Evolutionary conservation across 2,888 invertebrate genomes (phyloP).

Genomic region (Athalia cordata): DNA sequence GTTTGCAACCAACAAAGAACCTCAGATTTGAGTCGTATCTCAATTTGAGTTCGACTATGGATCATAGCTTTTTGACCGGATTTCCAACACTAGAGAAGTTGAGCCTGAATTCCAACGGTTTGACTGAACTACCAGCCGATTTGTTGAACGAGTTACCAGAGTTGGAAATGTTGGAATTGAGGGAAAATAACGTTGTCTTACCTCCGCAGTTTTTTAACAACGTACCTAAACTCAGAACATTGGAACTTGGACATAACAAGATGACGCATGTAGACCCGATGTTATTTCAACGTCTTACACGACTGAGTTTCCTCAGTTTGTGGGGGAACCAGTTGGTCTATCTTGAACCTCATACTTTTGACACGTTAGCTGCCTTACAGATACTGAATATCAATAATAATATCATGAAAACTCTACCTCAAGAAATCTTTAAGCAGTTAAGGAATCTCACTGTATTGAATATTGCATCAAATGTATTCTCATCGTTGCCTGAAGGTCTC

Average conservation of each 20-base stretch:
- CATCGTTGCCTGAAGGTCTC: slow-evolving; percentile 78
- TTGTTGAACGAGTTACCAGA: slow-evolving; percentile 78
- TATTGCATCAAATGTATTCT: slow-evolving; percentile 81
- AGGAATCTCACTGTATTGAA: slow-evolving; percentile 79
- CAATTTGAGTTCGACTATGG: slow-evolving; percentile 66
- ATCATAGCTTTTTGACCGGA: slow-evolving; percentile 77
- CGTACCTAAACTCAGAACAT: slow-evolving; percentile 73
- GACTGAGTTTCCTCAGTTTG: slow-evolving; percentile 79
- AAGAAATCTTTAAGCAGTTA: slow-evolving; percentile 79
- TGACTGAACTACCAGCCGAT: slow-evolving; percentile 79
- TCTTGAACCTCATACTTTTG: slow-evolving; percentile 79
- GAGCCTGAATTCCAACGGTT: slow-evolving; percentile 78
- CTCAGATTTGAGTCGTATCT: slow-evolving; percentile 55
- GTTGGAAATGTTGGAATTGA: slow-evolving; percentile 80
- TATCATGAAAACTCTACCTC: slow-evolving; percentile 78
- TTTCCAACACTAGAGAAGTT: slow-evolving; percentile 76
- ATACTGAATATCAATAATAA: slow-evolving; percentile 83
- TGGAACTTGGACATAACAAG: slow-evolving; percentile 82
- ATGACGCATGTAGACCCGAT: slow-evolving; percentile 78
- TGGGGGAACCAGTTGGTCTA: slow-evolving; percentile 82
- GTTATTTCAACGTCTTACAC: slow-evolving; percentile 79
- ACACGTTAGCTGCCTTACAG: slow-evolving; percentile 78
- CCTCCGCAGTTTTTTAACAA: slow-evolving; percentile 59
- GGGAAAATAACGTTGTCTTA: slow-evolving; percentile 74
- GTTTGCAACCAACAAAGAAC: slow-evolving; percentile 50